Evolutionary conservation across 2,797 vertebrate genomes (phyloP), one percentile per base, ranked within the genome.

Genomic region (Acanthurus leucopareius): DNA sequence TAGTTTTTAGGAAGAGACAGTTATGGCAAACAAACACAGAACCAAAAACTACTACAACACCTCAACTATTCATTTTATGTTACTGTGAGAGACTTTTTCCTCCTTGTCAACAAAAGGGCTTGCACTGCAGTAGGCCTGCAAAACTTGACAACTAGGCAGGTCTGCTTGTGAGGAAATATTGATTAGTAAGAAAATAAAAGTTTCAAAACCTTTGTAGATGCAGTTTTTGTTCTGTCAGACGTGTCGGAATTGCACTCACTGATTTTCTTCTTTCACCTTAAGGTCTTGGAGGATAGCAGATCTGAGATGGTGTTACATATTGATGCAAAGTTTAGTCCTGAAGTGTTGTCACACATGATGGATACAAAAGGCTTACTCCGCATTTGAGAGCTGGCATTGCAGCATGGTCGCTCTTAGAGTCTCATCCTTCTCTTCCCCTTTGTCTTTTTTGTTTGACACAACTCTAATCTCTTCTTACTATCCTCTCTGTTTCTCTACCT

Each of bases 321-420:
- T 35, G 52, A 76, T 42, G 58, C 72, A 69, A 88, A 80, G 53
- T 79, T 80, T 42, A 42, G 40, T 42, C 28, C 40, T 42, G 40
- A 42, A 42, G 40, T 11, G 40, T 84, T 88, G 85, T 86, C 81
- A 85, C 52, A 66, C 35, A 84, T 73, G 40, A 42, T 42, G 10
- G 40, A 69, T 73, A 80, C 80, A 78, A 76, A 86, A 73, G 71
- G 84, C 88, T 83, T 73, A 79, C 44, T 20, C 73, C 74, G 80
- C 80, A 70, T 83, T 58, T 38, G 40, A 15, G 40, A 16, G 45
- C 47, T 75, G 69, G 49, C 32, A 64, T 53, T 42, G 47, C 75
- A 77, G 66, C 19, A 19, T 22, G 53, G 19, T 19, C 66, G 19
- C 67, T 63, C 68, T 57, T 54, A 61, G 77, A 82, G 48, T 38